Evolutionary conservation across 1,140 invertebrate species (phyloP).

Genomic region (Drosophila tristis): DNA sequence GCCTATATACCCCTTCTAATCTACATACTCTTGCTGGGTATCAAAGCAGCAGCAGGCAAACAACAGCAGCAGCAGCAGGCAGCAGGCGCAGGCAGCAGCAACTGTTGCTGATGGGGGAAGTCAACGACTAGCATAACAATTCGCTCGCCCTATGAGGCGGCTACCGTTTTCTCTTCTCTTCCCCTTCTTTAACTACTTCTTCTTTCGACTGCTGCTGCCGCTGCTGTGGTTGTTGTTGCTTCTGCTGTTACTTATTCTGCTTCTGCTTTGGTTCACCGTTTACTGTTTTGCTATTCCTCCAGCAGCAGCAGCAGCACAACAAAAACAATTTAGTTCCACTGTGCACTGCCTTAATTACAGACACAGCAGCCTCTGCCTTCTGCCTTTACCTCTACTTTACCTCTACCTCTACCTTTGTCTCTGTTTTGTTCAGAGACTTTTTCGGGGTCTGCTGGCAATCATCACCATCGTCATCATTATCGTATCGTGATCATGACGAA

Average conservation of each 20-base stretch:
- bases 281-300: conserved; percentile 35
- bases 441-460: conserved; percentile 54
- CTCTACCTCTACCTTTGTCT: conserved; percentile 16
- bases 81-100: conserved; percentile 19
- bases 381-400: not conserved
- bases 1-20: not conserved
- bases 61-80: conserved; percentile 7
- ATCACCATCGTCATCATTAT: conserved; percentile 38
- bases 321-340: conserved; percentile 77
- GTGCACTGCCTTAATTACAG: conserved; percentile 50
- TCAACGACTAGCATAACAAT: conserved; percentile 80
- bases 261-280: conserved; percentile 20
- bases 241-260: not conserved
- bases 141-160: conserved; percentile 78
- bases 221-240: not conserved
- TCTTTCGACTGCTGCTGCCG: conserved; percentile 2
- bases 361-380: conserved; percentile 14
- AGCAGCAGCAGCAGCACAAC: conserved; percentile 31
- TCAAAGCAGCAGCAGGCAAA: not conserved
- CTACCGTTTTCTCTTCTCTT: conserved; percentile 64
- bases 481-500: conserved; percentile 25
- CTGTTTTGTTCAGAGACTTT: conserved; percentile 39
- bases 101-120: conserved; percentile 53
- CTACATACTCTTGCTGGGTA: not conserved
- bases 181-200: conserved; percentile 15